A percentile compares a stretch with the other conserved stretches of the same genome.
Conservation (phyloP, 1,140 invertebrate species). For the Pseudoatta argentina region DNA sequence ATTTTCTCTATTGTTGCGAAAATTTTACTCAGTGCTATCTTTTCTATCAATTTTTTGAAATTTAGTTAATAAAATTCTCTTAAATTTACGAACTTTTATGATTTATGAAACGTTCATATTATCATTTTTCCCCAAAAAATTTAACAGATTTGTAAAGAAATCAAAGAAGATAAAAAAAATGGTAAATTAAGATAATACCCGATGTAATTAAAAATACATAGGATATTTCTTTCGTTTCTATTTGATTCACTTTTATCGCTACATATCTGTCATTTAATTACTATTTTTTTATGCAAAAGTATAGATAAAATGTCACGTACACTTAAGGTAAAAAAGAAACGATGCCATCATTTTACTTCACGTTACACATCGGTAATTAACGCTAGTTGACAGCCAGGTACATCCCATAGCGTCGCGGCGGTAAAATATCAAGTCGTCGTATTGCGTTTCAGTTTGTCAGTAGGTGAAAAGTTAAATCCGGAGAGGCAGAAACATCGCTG, state of each 20-base stretch:
- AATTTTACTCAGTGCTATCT: not conserved
- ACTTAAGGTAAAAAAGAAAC: conserved; percentile 3
- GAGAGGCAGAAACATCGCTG: conserved; percentile 42
- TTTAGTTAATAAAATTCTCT: not conserved
- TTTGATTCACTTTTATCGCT: not conserved
- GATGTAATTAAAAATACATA: not conserved
- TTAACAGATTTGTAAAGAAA: not conserved
- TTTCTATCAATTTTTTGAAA: not conserved
- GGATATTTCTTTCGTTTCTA: not conserved
- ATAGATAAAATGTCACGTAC: conserved; percentile 14
- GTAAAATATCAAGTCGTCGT: conserved; percentile 57
- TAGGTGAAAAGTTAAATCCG: conserved; percentile 52
- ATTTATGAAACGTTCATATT: not conserved
- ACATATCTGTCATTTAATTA: not conserved
- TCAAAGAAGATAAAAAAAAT: not conserved
- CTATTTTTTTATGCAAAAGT: not conserved
- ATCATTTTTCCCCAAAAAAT: not conserved
- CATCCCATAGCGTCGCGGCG: conserved; percentile 7
- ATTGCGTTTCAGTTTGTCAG: conserved; percentile 35
- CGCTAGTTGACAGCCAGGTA: conserved; percentile 19
- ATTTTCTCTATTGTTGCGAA: not conserved
- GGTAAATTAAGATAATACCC: not conserved
- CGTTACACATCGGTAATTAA: conserved; percentile 50
- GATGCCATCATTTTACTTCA: not conserved
- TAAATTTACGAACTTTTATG: not conserved